Percentiles rank a stretch among this genome's conserved stretches.
These are phyloP conservation scores for Drosophila paranaensis DNA, from an alignment of 2,888 invertebrate species.

Conservation along the genomic window DNA sequence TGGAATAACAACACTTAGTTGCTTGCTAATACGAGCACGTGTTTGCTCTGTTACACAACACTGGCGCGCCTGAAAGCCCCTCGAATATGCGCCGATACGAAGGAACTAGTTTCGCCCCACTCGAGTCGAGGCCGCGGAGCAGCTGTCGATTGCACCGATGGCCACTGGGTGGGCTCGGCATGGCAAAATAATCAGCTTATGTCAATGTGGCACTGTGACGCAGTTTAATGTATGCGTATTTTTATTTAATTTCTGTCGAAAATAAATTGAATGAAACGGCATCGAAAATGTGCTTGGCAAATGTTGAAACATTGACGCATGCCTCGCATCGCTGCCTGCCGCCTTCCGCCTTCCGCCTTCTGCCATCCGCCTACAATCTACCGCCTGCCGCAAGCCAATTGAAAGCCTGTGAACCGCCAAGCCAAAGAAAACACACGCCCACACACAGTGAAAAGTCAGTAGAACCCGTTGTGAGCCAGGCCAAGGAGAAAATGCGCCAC, in stretches of 20 bases:
- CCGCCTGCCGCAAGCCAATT: conserved; percentile 51
- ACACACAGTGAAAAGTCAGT: conserved; percentile 52
- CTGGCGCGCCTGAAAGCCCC: conserved; percentile 21
- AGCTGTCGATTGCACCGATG: conserved; percentile 19
- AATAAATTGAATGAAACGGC: conserved; percentile 61
- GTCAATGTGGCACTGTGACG: conserved; percentile 33
- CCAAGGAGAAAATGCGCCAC: conserved; percentile 63
- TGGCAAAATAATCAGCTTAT: conserved; percentile 61
- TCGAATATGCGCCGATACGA: background rate
- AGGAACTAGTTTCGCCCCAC: background rate
- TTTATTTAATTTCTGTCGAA: conserved; percentile 76
- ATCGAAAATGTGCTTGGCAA: conserved; percentile 60
- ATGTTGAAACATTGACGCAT: conserved; percentile 48
- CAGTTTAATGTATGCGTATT: conserved; percentile 61
- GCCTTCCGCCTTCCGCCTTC: no score
- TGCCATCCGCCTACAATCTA: no score
- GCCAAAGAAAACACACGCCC: conserved; percentile 59
- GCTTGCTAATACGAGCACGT: conserved; percentile 74
- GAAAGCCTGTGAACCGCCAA: conserved; percentile 45
- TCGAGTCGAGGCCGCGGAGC: conserved; percentile 7
- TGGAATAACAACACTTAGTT: conserved; percentile 78
- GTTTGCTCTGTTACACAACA: conserved; percentile 57
- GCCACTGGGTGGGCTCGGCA: conserved; percentile 12
- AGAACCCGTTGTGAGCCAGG: conserved; percentile 18
- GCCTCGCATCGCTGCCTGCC: conserved; percentile 8